Evolutionary conservation across 2,888 invertebrate species (phyloP), one percentile per base, ranked within the genome.

Genomic region (Hipparchia semele): DNA sequence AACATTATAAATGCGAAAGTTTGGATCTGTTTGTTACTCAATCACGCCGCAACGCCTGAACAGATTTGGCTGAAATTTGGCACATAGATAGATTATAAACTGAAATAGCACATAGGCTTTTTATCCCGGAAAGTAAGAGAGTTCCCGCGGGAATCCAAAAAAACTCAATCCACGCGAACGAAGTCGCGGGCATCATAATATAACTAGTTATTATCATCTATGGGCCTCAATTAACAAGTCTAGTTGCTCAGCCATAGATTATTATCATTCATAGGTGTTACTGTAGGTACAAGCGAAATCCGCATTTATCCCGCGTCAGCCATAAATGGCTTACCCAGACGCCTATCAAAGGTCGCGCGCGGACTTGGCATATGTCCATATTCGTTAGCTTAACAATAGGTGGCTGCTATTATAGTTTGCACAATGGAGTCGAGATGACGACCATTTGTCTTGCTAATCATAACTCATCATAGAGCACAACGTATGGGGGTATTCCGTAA

Each of bases 341-440:
- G 39, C 51, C 68, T 66, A 65, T 68, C 72, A 73, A 72, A 75
- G 75, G 72, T 72, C 72, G 67, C 49, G 60, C 53, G 66, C 62
- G 51, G 71, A 56, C 49, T 64, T 75, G 70, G 74, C 75, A 51
- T 72, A 64, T 68, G 64, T 68, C 75, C 75, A 74, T 75, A 73
- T 68, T 64, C 59, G 72, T 65, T 39, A 60, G 33, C 23, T 53
- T 53, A 51, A 74, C 75, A 75, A 75, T 74, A 60, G 65, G 6
- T 13, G 54, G 39, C 23, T 6, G 13, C 49, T 45, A 46, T 64
- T 64, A 39, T 39, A 56, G 68, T 58, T 46, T 54, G 45, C 60
- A 67, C 54, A 53, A 46, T 13, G 45, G 33, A 23, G 13, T 49
- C 23, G 53, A 59, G 53, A 59, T 13, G 60, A 53, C 45, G 53